Evolutionary conservation across 2,113 vertebrate species (phyloP).

Genomic region (Cercocebus atys): DNA sequence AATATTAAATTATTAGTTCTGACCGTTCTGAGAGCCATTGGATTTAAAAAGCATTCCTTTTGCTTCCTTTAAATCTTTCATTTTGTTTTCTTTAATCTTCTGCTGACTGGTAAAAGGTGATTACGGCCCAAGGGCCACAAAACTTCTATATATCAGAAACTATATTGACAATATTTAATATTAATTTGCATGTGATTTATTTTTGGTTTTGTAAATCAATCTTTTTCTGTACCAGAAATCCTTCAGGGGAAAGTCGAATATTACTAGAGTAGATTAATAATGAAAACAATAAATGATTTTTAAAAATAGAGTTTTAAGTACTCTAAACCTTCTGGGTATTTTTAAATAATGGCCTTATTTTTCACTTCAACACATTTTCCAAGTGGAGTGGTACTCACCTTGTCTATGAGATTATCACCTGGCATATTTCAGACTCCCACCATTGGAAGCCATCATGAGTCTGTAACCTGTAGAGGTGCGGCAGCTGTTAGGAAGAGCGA

Average conservation of each 20-base stretch:
- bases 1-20: background rate
- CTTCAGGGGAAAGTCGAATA: background rate
- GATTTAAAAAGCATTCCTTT: background rate
- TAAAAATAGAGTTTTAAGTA: background rate
- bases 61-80: background rate
- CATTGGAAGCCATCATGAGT: background rate
- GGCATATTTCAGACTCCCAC: background rate
- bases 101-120: background rate
- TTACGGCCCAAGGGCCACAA: background rate
- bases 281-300: background rate
- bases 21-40: background rate
- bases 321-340: background rate
- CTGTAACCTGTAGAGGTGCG: no score
- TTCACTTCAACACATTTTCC: background rate
- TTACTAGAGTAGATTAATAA: background rate
- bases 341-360: constrained; percentile 27
- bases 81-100: background rate
- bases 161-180: background rate
- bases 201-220: constrained; percentile 15
- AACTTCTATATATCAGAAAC: background rate
- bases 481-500: background rate
- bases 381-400: background rate
- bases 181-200: constrained; percentile 25
- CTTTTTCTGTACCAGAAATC: constrained; percentile 3
- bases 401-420: background rate